Conservation (phyloP, 2,797 vertebrate species). For the Mus spretus region DNA sequence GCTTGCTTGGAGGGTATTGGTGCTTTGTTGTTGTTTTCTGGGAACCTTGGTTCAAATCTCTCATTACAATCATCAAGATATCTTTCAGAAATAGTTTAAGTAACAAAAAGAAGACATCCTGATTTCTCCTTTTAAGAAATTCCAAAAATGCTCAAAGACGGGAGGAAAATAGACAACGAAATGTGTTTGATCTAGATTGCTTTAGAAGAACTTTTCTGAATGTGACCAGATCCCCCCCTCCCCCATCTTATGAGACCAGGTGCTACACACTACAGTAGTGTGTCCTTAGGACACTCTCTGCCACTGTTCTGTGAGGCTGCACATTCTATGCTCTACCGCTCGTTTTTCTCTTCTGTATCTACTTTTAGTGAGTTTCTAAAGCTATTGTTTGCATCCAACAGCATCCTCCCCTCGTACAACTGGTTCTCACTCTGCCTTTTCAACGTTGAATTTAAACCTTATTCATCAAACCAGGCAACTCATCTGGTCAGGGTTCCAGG, state of each 20-base stretch:
- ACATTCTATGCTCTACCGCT: background rate
- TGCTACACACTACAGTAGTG: background rate
- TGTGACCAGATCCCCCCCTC: background rate
- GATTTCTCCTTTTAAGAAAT: conserved; percentile 14
- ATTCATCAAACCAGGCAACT: background rate
- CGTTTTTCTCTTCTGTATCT: background rate
- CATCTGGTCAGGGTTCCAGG: background rate
- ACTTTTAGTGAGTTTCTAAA: background rate
- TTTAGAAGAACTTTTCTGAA: conserved; percentile 16
- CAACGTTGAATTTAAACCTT: background rate
- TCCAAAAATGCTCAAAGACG: background rate
- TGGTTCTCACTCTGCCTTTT: background rate
- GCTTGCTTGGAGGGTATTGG: background rate
- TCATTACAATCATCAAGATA: background rate
- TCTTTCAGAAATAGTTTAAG: conserved; percentile 30
- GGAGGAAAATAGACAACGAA: background rate
- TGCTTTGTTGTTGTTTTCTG: background rate
- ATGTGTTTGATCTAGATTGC: background rate
- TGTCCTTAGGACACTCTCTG: background rate
- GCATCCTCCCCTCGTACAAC: background rate
- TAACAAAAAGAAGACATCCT: conserved; percentile 26
- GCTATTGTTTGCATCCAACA: background rate
- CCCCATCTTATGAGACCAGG: background rate
- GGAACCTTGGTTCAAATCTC: background rate
- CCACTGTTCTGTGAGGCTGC: background rate